These are phyloP conservation scores for Pristionchus fissidentatus DNA, from an alignment of 2,888 invertebrate genomes.

Conservation along the genomic window DNA sequence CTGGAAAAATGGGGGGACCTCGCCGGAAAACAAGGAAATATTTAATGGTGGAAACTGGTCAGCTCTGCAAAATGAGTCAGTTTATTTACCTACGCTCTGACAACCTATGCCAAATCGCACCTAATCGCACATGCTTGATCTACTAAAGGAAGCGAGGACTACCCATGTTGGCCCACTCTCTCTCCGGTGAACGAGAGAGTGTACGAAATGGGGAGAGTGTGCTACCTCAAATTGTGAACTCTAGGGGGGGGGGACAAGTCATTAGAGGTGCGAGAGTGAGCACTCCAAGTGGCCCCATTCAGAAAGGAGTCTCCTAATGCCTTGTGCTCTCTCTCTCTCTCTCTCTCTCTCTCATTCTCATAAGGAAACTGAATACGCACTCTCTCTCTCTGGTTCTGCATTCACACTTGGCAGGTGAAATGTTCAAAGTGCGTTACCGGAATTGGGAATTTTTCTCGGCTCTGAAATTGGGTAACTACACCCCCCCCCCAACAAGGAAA, in stretches of 20 bases:
- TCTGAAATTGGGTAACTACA: no score
- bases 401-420: no score
- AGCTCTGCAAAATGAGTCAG: no score
- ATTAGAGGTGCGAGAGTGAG: slow-evolving; percentile 35
- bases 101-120: not conserved
- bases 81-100: not conserved
- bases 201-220: not conserved
- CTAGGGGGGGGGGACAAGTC: not conserved
- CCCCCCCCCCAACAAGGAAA: no score
- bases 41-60: no score
- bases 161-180: not conserved
- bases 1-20: no score
- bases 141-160: not conserved
- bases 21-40: no score
- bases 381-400: not conserved
- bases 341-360: not conserved
- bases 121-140: slow-evolving; percentile 21
- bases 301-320: no score
- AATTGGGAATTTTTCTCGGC: no score
- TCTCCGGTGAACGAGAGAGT: not conserved
- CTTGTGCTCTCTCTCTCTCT: not conserved
- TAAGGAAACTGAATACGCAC: no score
- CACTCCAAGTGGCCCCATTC: not conserved
- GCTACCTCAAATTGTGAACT: not conserved
- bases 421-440: not conserved